phyloP scores from a whole-genome alignment of 2,888 invertebrate genomes.

The Leptogaster cylindrica region DNA sequence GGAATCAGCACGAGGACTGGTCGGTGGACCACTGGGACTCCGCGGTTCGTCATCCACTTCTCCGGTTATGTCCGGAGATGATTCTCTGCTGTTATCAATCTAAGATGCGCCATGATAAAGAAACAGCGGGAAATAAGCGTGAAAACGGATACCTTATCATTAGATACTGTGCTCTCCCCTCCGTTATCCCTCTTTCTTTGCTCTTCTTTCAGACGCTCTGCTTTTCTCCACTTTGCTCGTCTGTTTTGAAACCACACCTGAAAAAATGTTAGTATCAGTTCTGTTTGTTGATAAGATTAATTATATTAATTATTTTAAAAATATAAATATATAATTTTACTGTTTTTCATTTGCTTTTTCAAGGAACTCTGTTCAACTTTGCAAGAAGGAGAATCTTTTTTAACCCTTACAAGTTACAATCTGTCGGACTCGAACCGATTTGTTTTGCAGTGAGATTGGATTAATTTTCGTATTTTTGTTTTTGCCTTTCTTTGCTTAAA shows the following conservation, averaged over 20 bases:
- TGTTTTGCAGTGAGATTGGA: too few relatives aligned
- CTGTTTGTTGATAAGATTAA: too few relatives aligned
- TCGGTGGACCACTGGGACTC: slow-evolving; percentile 57
- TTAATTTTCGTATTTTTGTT: too few relatives aligned
- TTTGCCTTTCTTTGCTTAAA: too few relatives aligned
- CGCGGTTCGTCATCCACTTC: slow-evolving; percentile 62
- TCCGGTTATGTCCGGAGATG: slow-evolving; percentile 62
- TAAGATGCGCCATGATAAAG: slow-evolving; percentile 42
- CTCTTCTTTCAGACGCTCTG: slow-evolving; percentile 89
- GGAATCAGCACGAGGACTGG: slow-evolving; percentile 59
- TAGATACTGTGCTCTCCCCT: slow-evolving; percentile 69
- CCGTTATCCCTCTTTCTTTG: slow-evolving; percentile 82
- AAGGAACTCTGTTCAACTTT: too few relatives aligned
- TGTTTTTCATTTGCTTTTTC: too few relatives aligned
- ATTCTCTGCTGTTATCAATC: slow-evolving; percentile 62
- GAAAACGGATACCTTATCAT: slow-evolving; percentile 60
- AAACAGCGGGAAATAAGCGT: neutral
- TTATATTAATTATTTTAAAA: too few relatives aligned
- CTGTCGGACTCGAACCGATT: too few relatives aligned
- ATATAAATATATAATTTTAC: too few relatives aligned
- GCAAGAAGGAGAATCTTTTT: too few relatives aligned
- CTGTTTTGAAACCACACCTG: slow-evolving; percentile 95
- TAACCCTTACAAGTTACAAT: too few relatives aligned
- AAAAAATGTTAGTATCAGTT: too few relatives aligned
- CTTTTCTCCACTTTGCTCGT: slow-evolving; percentile 91